Percentiles rank a stretch among this genome's conserved stretches.
Conservation (phyloP, 2,888 invertebrate genomes). For the Cerastoderma edule region DNA sequence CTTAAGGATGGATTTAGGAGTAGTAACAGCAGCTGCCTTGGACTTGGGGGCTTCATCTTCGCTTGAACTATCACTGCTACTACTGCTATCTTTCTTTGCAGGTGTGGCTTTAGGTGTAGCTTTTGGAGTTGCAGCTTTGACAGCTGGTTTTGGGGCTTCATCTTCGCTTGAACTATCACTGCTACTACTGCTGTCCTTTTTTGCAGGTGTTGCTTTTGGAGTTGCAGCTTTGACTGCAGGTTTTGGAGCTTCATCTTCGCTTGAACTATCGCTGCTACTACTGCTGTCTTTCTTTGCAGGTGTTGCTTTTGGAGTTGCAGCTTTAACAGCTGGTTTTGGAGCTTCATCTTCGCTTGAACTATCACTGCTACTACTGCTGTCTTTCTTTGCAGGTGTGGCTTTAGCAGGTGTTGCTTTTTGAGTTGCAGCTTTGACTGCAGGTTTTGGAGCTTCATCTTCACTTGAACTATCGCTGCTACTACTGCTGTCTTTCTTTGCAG, state of each 20-base stretch:
- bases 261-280: constrained; percentile 56
- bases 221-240: constrained; percentile 1
- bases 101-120: constrained; percentile 19
- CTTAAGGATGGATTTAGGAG: constrained; percentile 27
- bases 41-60: constrained; percentile 52
- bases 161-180: constrained; percentile 45
- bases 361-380: constrained; percentile 33
- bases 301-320: constrained; percentile 16
- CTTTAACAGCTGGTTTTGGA: constrained; percentile 44
- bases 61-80: constrained; percentile 33
- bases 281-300: constrained; percentile 38
- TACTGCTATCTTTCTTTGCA: constrained; percentile 30
- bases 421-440: constrained; percentile 38
- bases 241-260: constrained; percentile 49
- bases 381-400: constrained; percentile 28
- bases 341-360: constrained; percentile 51
- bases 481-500: constrained; percentile 39
- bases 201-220: constrained; percentile 15
- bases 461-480: constrained; percentile 40
- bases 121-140: constrained; percentile 41
- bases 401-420: constrained; percentile 38
- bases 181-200: constrained; percentile 40
- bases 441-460: constrained; percentile 40
- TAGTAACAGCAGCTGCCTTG: constrained; percentile 2
- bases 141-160: constrained; percentile 30